Evolutionary conservation across 1,140 invertebrate genomes (phyloP).

Genomic region (Ericerus pela): DNA sequence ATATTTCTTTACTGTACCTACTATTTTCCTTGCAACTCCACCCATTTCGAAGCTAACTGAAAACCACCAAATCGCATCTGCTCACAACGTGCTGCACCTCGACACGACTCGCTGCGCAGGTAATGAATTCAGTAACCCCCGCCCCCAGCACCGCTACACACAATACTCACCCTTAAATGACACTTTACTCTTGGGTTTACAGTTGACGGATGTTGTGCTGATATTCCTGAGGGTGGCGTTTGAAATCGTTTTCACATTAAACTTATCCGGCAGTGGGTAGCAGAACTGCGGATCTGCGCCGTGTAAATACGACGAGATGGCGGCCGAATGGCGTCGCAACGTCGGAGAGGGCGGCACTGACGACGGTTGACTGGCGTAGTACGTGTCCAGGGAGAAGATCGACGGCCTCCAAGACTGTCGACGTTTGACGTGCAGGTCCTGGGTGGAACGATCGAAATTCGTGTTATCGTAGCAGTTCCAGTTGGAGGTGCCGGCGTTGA

Average conservation of each 20-base stretch:
- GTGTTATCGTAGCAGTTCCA: conserved; percentile 15
- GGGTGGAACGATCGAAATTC: conserved; percentile 19
- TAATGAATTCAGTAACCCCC: no score
- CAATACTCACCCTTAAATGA: conserved; percentile 35
- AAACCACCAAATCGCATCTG: no score
- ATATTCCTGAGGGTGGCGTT: conserved; percentile 10
- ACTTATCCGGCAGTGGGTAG: neutral
- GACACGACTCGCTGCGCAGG: no score
- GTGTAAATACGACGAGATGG: neutral
- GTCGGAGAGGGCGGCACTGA: conserved; percentile 39
- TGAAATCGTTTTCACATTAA: neutral
- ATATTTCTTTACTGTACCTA: no score
- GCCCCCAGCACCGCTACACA: neutral
- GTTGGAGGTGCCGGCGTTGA: conserved; percentile 21
- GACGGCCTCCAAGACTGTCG: conserved; percentile 30
- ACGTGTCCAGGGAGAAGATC: conserved; percentile 33
- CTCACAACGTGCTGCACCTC: no score
- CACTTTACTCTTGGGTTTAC: conserved; percentile 34
- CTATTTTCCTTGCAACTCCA: no score
- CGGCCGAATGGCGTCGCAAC: conserved; percentile 24
- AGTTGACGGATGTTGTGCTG: conserved; percentile 27
- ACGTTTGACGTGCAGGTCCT: conserved; percentile 23
- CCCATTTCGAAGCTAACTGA: no score
- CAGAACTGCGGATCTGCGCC: neutral
- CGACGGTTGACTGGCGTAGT: conserved; percentile 27